Base-by-base conservation (phyloP, 2,888 invertebrate genomes). In the Criorhina ranunculi region DNA sequence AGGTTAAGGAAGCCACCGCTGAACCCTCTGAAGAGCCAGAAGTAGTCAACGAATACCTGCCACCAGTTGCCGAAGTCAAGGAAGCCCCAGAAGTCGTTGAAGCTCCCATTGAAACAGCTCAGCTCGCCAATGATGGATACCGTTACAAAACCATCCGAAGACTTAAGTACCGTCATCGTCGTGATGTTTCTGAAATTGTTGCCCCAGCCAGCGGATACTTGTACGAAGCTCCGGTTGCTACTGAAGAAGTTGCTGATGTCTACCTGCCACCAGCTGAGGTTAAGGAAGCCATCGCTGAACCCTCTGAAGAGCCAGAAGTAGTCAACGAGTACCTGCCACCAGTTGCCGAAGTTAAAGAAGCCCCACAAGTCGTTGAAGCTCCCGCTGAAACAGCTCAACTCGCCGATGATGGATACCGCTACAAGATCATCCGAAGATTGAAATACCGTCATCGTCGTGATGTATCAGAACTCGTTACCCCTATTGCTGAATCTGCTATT, bases 331-430 rank as follows among this genome's bases (percentile, higher is more conserved):
- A 79, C 3, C 66, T 76, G n/a, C 78, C 78, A 6, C 64, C 66
- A 19, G 46, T 53, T n/a, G 55, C 11, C 1, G 62, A 60, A 35
- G 37, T 46, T 2, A 55, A 40, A 4, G 73, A 79, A 33, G 79
- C 53, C 6, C 73, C 85, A n/a, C 86, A 83, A 37, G 24, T 31
- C 1, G 40, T 9, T 1, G 86, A 86, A n/a, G 62, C 60, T 9
- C 87, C 88, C 1, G 88, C 76, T 7, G 76, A 88, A 4, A 87
- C 87, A 0, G 80, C 89, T 0, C 89, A 87, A 0, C 42, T 72
- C 8, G 78, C 66, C n/a, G 62, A 82, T 11, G 86, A 86, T 59
- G 86, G 86, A 9, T 87, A 86, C 60, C 82, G 62, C 17, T 86
- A 87, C 77, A 82, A 75, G 59, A 77, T 72, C 8, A 35, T 80